Evolutionary conservation across 2,888 invertebrate species (phyloP), one percentile per base, ranked within the genome.

Genomic region (Zygogramma bicolorata): DNA sequence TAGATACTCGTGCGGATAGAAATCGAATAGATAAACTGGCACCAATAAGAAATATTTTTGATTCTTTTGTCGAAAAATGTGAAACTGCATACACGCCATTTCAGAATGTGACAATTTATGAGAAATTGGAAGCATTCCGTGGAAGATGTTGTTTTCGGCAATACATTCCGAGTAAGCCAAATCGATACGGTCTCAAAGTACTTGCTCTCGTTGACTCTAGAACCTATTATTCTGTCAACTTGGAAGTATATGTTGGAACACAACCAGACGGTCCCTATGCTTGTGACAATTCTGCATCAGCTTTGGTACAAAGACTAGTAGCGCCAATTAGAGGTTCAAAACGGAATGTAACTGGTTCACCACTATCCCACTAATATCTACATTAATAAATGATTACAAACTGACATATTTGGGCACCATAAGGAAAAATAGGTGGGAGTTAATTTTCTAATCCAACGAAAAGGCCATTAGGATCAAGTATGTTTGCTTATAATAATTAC

Each of bases 171-270:
- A 75, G 68, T 63, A 79, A 79, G 70, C 68, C 72, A 22, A 73
- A 70, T 49, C 69, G 58, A 57, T 71, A 69, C 57, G 71, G 63
- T n/a, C 46, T 82, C 0, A 86, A 85, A 3, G 85, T 88, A 46
- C 72, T 59, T 40, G 79, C 82, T 15, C 46, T 79, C 13, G 70
- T 67, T 57, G 81, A 82, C 71, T 72, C 79, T 25, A 80, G 78
- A 68, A 70, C 73, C 15, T 82, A 71, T 76, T 81, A 81, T 73
- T 77, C 79, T 15, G 57, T 25, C 18, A 79, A 80, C 57, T 61
- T 82, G 70, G 79, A 83, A 73, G 74, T 81, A 46, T 81, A 81
- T 75, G 74, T 75, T 18, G 78, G 80, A 29, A 77, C 68, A 59
- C 80, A 82, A 73, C 80, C 79, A 70, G 65, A 76, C 46, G 80